phyloP scores from a whole-genome alignment of 2,113 vertebrate species.

The Centropristis striata region DNA sequence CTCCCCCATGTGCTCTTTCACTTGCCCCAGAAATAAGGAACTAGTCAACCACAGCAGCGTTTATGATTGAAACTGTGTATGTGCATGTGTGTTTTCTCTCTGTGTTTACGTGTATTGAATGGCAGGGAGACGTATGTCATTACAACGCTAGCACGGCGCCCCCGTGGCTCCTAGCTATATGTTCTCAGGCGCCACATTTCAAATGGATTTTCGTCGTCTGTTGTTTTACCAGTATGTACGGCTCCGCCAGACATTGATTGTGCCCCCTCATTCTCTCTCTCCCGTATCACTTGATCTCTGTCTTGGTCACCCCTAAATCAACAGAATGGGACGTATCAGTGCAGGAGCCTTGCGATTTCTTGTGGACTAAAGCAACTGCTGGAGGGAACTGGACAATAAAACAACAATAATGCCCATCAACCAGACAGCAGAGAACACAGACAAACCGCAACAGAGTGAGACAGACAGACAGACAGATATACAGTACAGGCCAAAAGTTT shows the following conservation, averaged over 20 bases:
- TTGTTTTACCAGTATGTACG: slow-evolving; percentile 58
- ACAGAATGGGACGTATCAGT: slow-evolving; percentile 50
- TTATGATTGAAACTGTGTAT: slow-evolving; percentile 56
- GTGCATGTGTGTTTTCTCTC: not conserved
- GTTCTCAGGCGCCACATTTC: slow-evolving; percentile 62
- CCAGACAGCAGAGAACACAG: slow-evolving; percentile 10
- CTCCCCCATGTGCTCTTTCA: slow-evolving; percentile 64
- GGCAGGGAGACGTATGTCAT: slow-evolving; percentile 66
- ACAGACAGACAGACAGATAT: slow-evolving; percentile 27
- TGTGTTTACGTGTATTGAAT: slow-evolving; percentile 33
- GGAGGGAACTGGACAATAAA: slow-evolving; percentile 41
- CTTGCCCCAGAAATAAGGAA: slow-evolving; percentile 69
- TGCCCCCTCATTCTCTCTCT: not conserved
- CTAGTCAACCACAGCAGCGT: slow-evolving; percentile 57
- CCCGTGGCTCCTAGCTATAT: slow-evolving; percentile 56
- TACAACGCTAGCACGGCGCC: slow-evolving; percentile 37
- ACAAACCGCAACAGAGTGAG: slow-evolving; percentile 12
- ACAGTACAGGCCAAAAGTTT: too few species aligned
- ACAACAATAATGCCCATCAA: slow-evolving; percentile 28
- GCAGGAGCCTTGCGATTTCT: slow-evolving; percentile 30
- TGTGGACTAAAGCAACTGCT: slow-evolving; percentile 28
- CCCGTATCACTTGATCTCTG: slow-evolving; percentile 50
- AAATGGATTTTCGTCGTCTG: slow-evolving; percentile 64
- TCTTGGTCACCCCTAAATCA: slow-evolving; percentile 59
- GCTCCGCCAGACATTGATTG: slow-evolving; percentile 48